Evolutionary conservation across 2,113 vertebrate species (phyloP).

Genomic region (Romanogobio albipinnatus): DNA sequence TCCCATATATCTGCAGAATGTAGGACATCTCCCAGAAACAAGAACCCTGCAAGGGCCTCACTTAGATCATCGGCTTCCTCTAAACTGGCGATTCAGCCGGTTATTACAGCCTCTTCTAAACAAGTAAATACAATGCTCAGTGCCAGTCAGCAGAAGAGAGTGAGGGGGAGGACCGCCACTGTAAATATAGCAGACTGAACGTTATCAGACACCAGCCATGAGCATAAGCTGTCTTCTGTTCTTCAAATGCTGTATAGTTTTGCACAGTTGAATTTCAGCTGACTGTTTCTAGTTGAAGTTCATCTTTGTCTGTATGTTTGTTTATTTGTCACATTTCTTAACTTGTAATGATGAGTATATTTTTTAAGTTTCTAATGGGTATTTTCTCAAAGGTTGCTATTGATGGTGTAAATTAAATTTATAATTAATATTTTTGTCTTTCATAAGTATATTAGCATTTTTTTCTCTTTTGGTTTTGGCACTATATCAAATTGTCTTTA

Average conservation of each 20-base stretch:
- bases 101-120: constrained; percentile 14
- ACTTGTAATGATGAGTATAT: constrained; percentile 52
- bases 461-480: background rate
- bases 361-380: constrained; percentile 63
- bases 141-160: constrained; percentile 26
- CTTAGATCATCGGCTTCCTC: constrained; percentile 44
- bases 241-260: constrained; percentile 52
- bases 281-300: constrained; percentile 44
- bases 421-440: constrained; percentile 37
- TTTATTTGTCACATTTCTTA: constrained; percentile 47
- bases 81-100: constrained; percentile 22
- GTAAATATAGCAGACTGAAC: constrained; percentile 21
- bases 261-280: constrained; percentile 57
- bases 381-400: constrained; percentile 60
- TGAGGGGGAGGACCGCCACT: constrained; percentile 8
- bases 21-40: constrained; percentile 50
- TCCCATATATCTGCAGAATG: constrained; percentile 47
- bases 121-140: constrained; percentile 18
- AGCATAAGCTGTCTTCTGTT: constrained; percentile 36
- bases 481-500: background rate
- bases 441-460: background rate
- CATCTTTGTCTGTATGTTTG: constrained; percentile 44
- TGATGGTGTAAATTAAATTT: constrained; percentile 62
- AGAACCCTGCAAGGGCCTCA: constrained; percentile 38
- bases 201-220: constrained; percentile 36